Conservation (phyloP, 92 coral and sea anemone species). For the Epizoanthus illoricatus region DNA sequence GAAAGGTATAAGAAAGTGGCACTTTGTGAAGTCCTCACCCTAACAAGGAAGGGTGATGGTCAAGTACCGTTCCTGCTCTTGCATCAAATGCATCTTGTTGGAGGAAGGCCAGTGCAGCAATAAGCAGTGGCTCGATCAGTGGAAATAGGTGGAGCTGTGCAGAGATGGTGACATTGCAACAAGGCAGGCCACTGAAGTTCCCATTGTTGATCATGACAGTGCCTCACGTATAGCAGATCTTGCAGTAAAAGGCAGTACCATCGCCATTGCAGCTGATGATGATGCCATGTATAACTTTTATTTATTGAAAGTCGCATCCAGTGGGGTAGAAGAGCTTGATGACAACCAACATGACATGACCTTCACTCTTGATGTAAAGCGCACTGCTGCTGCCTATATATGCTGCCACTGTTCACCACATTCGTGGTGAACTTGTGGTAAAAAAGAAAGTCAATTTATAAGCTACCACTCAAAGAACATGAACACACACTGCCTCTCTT, state of each 20-base stretch:
- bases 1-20: not conserved
- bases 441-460: too few species aligned
- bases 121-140: constrained; percentile 54
- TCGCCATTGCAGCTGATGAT: constrained; percentile 61
- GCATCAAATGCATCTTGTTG: not conserved
- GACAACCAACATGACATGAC: constrained; percentile 60
- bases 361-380: constrained; percentile 44
- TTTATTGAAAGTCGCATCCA: constrained; percentile 54
- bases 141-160: constrained; percentile 44
- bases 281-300: constrained; percentile 62
- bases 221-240: constrained; percentile 53
- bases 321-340: constrained; percentile 58
- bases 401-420: constrained; percentile 61
- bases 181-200: constrained; percentile 42
- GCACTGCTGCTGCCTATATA: constrained; percentile 37
- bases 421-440: constrained; percentile 46
- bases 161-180: constrained; percentile 52
- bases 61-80: not conserved
- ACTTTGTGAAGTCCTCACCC: not conserved
- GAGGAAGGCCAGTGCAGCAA: not conserved
- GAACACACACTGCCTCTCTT: too few species aligned
- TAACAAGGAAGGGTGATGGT: not conserved
- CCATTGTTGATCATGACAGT: constrained; percentile 48
- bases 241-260: constrained; percentile 48
- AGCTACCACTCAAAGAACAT: too few species aligned